A percentile compares a stretch with the other conserved stretches of the same genome.
Conservation (phyloP, 1,140 invertebrate species). For the Frieseomelitta varia region DNA sequence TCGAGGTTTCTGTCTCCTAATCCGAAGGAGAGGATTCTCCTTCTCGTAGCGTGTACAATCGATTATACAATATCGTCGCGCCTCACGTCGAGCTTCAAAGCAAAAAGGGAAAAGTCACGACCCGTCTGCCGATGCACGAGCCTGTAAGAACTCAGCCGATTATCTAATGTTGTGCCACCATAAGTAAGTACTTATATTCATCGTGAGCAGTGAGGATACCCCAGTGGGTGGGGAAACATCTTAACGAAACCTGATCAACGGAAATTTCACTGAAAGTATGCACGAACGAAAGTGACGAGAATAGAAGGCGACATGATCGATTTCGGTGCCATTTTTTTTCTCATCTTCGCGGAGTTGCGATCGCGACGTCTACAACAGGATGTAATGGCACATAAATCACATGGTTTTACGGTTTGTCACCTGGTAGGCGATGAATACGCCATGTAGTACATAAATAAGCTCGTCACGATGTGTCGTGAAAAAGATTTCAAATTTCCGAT, state of each 20-base stretch:
- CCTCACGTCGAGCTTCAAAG: constrained; percentile 18
- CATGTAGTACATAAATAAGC: neutral
- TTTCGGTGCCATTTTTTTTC: neutral
- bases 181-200: constrained; percentile 22
- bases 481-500: neutral
- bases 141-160: constrained; percentile 32
- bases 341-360: neutral
- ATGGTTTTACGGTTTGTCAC: neutral
- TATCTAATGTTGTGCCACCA: constrained; percentile 53
- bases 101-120: constrained; percentile 61
- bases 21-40: constrained; percentile 19
- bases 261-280: constrained; percentile 45
- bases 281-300: neutral
- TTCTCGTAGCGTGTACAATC: constrained; percentile 49
- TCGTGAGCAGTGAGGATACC: neutral
- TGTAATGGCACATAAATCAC: neutral
- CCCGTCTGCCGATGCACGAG: constrained; percentile 28
- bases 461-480: neutral
- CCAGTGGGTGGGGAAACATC: neutral
- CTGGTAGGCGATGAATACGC: neutral
- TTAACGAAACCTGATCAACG: constrained; percentile 45
- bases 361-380: neutral
- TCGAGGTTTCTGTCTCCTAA: constrained; percentile 8
- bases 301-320: neutral
- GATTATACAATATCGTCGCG: constrained; percentile 65